Conservation (phyloP, 2,888 invertebrate genomes). For the Phyllotreta cruciferae region DNA sequence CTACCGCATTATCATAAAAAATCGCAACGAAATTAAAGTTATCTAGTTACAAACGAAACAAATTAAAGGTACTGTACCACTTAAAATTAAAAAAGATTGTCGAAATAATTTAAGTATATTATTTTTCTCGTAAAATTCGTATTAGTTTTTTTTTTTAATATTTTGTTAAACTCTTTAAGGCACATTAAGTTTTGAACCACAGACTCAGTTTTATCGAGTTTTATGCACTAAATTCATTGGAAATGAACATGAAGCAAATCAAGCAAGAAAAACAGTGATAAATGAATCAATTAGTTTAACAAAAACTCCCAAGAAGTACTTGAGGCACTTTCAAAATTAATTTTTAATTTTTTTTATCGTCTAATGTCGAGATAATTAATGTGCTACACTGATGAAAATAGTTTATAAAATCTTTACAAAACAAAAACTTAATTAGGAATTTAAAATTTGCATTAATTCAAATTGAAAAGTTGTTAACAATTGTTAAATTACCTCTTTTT, state of each 20-base stretch:
- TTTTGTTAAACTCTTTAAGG: constrained; percentile 10
- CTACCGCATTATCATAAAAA: not conserved
- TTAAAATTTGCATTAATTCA: too few relatives aligned
- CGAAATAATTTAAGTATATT: constrained; percentile 17
- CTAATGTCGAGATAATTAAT: too few relatives aligned
- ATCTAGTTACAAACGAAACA: constrained; percentile 5
- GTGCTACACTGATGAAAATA: too few relatives aligned
- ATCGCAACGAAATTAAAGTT: too few relatives aligned
- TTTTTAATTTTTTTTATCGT: too few relatives aligned
- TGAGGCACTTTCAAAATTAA: too few relatives aligned
- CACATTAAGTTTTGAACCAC: constrained; percentile 30
- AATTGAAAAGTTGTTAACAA: too few relatives aligned
- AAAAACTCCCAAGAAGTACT: too few relatives aligned
- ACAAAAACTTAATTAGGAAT: too few relatives aligned
- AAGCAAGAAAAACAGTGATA: constrained; percentile 10
- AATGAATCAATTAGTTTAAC: too few relatives aligned
- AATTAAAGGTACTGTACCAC: constrained; percentile 7
- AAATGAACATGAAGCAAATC: not conserved
- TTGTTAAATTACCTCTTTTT: too few relatives aligned
- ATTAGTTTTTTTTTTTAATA: constrained; percentile 5
- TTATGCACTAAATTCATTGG: constrained; percentile 9
- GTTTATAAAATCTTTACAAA: too few relatives aligned
- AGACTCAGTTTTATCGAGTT: constrained; percentile 20
- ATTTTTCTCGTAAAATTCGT: constrained; percentile 3
- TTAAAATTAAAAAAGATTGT: constrained; percentile 12